Conservation (phyloP, 2,797 vertebrate species). For the Microchirus variegatus region DNA sequence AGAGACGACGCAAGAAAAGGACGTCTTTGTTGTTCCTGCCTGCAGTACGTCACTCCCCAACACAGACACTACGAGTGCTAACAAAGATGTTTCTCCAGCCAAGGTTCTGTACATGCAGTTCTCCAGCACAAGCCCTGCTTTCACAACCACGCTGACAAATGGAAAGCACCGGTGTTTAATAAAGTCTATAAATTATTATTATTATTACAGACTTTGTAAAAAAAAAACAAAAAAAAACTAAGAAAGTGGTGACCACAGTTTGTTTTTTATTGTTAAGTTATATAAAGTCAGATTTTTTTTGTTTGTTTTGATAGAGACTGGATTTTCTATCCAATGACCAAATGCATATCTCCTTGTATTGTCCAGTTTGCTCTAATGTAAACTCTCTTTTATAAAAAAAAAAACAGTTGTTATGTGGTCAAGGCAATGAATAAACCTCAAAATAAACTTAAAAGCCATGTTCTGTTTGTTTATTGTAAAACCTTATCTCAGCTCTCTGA, state of each 20-base stretch:
- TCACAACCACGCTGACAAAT: conserved; percentile 59
- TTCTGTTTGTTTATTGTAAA: conserved; percentile 11
- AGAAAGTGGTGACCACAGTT: conserved; percentile 72
- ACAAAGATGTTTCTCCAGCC: conserved; percentile 39
- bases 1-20: conserved; percentile 22
- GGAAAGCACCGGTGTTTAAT: conserved; percentile 64
- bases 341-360: conserved; percentile 85
- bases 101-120: conserved; percentile 56
- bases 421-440: conserved; percentile 84
- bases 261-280: conserved; percentile 84
- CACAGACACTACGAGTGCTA: conserved; percentile 25
- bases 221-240: conserved; percentile 26
- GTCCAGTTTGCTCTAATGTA: conserved; percentile 77
- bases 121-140: conserved; percentile 64
- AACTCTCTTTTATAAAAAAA: conserved; percentile 70
- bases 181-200: conserved; percentile 85
- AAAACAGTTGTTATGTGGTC: conserved; percentile 77
- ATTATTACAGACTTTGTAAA: conserved; percentile 81
- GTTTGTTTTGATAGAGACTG: conserved; percentile 82
- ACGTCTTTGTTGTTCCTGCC: conserved; percentile 56
- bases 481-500: too few relatives aligned
- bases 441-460: conserved; percentile 53
- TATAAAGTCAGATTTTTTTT: conserved; percentile 74
- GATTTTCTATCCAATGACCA: conserved; percentile 87
- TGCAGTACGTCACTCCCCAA: conserved; percentile 7